Conservation (phyloP, 2,113 vertebrate genomes). For the Psophia crepitans region DNA sequence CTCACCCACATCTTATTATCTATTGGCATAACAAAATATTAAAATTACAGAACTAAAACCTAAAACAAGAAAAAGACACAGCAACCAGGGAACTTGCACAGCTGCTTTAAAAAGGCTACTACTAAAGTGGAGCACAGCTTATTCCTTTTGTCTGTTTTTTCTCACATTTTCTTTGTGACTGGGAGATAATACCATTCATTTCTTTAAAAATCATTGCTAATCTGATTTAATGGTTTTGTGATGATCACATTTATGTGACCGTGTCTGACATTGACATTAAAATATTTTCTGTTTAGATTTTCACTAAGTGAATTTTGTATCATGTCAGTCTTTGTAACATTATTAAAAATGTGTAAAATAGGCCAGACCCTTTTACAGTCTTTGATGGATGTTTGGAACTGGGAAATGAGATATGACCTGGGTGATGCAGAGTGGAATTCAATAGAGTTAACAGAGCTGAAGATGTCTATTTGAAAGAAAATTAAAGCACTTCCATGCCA, state of each 20-base stretch:
- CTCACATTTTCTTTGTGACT: not conserved
- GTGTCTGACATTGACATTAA: not conserved
- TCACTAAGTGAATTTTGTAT: constrained; percentile 8
- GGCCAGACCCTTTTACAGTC: constrained; percentile 8
- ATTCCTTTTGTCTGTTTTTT: not conserved
- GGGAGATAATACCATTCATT: not conserved
- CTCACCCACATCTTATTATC: not conserved
- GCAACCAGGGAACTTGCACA: not conserved
- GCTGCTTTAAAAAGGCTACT: not conserved
- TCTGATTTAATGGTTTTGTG: constrained; percentile 12
- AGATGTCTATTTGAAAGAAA: constrained; percentile 10
- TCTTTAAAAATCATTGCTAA: not conserved
- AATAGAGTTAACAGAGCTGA: constrained; percentile 7
- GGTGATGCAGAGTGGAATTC: not conserved
- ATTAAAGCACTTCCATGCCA: not conserved
- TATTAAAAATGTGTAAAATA: constrained; percentile 32
- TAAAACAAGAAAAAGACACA: not conserved
- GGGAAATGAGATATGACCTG: constrained; percentile 7
- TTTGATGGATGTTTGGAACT: constrained; percentile 16
- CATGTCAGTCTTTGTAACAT: not conserved
- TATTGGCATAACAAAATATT: not conserved
- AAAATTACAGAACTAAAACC: not conserved
- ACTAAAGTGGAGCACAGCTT: not conserved
- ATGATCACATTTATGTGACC: not conserved
- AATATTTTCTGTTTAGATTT: constrained; percentile 10